These are phyloP conservation scores for Podiceps cristatus DNA, from an alignment of 2,113 vertebrate genomes.

Conservation along the genomic window DNA sequence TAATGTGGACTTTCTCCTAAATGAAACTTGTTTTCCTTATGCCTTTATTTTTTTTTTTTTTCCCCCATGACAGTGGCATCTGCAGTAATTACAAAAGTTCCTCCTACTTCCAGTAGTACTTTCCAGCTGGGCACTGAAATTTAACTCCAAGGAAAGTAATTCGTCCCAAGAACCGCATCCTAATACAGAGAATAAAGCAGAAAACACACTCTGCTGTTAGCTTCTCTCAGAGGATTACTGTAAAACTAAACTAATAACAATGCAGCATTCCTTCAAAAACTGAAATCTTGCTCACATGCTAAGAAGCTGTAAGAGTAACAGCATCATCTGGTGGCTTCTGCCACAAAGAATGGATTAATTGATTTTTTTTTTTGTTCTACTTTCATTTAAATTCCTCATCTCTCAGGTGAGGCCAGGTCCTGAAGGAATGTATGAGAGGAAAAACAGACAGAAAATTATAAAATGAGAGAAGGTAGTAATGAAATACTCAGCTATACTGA, in stretches of 20 bases:
- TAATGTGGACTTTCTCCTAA: background rate
- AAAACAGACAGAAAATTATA: constrained; percentile 32
- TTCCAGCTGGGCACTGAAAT: background rate
- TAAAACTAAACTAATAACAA: constrained; percentile 65
- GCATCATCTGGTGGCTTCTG: constrained; percentile 70
- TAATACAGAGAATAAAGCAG: constrained; percentile 28
- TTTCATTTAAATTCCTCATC: constrained; percentile 56
- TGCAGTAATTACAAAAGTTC: background rate
- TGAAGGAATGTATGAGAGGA: constrained; percentile 31
- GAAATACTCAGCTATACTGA: constrained; percentile 12
- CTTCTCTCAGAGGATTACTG: constrained; percentile 56
- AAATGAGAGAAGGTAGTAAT: constrained; percentile 26
- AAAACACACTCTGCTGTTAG: constrained; percentile 38
- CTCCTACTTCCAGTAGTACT: background rate
- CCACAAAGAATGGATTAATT: constrained; percentile 66
- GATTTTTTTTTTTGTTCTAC: constrained; percentile 57
- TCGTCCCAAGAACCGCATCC: constrained; percentile 39
- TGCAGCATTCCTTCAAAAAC: constrained; percentile 60
- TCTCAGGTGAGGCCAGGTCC: constrained; percentile 47
- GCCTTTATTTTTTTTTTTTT: background rate
- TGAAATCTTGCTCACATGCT: constrained; percentile 62
- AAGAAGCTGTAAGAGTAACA: constrained; percentile 70
- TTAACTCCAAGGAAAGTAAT: constrained; percentile 1
- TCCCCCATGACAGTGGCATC: background rate
- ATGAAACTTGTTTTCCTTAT: background rate